Percentiles rank a stretch among this genome's conserved stretches.
Evolutionary conservation across 2,888 invertebrate genomes (phyloP).

Genomic region (Druceiella hillmani): DNA sequence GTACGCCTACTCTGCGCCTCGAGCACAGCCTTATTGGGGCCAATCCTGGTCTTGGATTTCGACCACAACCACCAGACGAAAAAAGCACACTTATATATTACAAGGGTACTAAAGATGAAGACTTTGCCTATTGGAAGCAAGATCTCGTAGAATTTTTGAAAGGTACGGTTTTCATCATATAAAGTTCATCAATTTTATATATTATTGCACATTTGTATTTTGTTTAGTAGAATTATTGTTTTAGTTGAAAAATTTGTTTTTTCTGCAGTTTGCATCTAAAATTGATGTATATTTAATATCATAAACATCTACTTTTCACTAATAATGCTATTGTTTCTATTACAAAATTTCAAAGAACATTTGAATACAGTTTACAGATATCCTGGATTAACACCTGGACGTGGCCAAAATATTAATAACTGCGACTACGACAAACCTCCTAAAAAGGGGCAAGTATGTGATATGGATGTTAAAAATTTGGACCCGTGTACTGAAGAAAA

Average conservation of each 20-base stretch:
- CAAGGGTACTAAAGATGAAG: slow-evolving; percentile 70
- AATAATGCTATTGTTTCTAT: background rate
- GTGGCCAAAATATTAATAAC: slow-evolving; percentile 67
- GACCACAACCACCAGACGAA: slow-evolving; percentile 88
- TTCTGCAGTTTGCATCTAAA: background rate
- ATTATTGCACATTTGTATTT: too few relatives aligned
- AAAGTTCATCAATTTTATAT: background rate
- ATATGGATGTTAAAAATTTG: slow-evolving; percentile 75
- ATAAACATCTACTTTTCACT: too few relatives aligned
- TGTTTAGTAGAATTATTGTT: too few relatives aligned
- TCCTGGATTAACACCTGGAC: slow-evolving; percentile 66
- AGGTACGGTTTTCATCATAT: slow-evolving; percentile 50
- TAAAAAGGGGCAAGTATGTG: slow-evolving; percentile 75
- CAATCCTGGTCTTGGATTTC: slow-evolving; percentile 93
- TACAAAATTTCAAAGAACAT: slow-evolving; percentile 6
- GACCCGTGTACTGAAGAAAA: slow-evolving; percentile 79
- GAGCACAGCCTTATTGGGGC: slow-evolving; percentile 82
- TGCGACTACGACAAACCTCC: slow-evolving; percentile 66
- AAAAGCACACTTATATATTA: slow-evolving; percentile 96
- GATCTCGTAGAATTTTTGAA: slow-evolving; percentile 71
- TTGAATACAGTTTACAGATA: slow-evolving; percentile 59
- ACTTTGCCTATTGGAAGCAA: slow-evolving; percentile 76
- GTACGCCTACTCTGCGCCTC: slow-evolving; percentile 81
- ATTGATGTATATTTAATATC: too few relatives aligned
- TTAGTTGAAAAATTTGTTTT: too few relatives aligned